Conservation (phyloP, 1,140 invertebrate species). For the Grapholita molesta region DNA sequence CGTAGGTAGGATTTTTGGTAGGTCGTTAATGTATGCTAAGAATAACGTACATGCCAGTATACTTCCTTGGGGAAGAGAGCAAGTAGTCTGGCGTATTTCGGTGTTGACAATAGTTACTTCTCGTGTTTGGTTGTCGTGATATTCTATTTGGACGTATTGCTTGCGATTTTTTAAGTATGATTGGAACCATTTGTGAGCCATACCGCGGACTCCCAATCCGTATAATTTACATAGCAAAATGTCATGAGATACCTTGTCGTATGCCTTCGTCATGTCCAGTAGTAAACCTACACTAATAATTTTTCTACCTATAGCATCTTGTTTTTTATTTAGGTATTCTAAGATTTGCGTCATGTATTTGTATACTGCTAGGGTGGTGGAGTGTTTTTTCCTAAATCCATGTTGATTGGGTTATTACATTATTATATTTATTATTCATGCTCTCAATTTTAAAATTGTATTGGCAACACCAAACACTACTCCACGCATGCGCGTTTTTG, state of each 20-base stretch:
- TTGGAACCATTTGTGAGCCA: neutral
- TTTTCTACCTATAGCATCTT: no score
- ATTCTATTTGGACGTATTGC: constrained; percentile 9
- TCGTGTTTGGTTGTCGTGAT: neutral
- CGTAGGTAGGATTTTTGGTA: neutral
- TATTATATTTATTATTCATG: no score
- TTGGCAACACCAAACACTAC: no score
- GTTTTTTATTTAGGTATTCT: no score
- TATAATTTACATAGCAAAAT: neutral
- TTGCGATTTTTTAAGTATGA: neutral
- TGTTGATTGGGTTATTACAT: no score
- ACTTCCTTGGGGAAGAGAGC: constrained; percentile 11
- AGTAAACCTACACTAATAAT: neutral
- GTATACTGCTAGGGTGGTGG: no score
- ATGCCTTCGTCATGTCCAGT: constrained; percentile 14
- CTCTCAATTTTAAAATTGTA: no score
- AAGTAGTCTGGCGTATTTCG: neutral
- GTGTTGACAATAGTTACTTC: neutral
- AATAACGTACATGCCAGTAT: neutral
- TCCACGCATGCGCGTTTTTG: no score
- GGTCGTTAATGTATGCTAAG: constrained; percentile 1
- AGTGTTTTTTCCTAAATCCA: no score
- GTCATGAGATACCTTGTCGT: neutral
- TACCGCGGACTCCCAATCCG: neutral
- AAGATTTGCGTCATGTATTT: no score